These are phyloP conservation scores for Acrocephalus arundinaceus DNA, from an alignment of 2,113 vertebrate genomes.

Conservation along the genomic window DNA sequence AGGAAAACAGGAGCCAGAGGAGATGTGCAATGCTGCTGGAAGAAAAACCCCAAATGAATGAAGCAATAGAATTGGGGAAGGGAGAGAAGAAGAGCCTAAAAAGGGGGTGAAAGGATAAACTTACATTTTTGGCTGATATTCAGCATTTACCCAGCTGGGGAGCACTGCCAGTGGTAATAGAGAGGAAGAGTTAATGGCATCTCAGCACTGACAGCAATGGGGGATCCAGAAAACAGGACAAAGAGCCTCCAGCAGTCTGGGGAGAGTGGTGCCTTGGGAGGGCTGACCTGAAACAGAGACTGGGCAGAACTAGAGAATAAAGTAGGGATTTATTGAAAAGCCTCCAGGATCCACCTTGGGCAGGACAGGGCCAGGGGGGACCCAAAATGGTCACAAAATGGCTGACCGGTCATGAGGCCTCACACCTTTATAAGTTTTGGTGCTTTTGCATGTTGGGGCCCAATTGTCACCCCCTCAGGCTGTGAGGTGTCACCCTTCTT, in stretches of 20 bases:
- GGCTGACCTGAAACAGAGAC: too few relatives aligned
- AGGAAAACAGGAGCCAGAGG: neutral
- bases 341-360: too few relatives aligned
- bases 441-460: too few relatives aligned
- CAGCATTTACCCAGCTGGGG: neutral
- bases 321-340: too few relatives aligned
- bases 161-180: neutral
- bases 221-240: neutral
- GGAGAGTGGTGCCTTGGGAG: too few relatives aligned
- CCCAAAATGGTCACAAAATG: too few relatives aligned
- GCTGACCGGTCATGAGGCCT: too few relatives aligned
- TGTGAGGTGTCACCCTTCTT: too few relatives aligned
- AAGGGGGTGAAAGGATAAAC: neutral
- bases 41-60: neutral
- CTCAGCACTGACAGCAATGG: fast-evolving
- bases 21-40: neutral
- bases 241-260: neutral
- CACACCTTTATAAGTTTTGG: too few relatives aligned
- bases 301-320: too few relatives aligned
- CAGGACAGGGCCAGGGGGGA: too few relatives aligned
- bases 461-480: too few relatives aligned
- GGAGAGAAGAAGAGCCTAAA: neutral
- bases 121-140: neutral
- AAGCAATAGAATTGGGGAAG: neutral
- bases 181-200: neutral